Conservation (phyloP, 2,888 invertebrate species). For the Xanthorhoe designata region DNA sequence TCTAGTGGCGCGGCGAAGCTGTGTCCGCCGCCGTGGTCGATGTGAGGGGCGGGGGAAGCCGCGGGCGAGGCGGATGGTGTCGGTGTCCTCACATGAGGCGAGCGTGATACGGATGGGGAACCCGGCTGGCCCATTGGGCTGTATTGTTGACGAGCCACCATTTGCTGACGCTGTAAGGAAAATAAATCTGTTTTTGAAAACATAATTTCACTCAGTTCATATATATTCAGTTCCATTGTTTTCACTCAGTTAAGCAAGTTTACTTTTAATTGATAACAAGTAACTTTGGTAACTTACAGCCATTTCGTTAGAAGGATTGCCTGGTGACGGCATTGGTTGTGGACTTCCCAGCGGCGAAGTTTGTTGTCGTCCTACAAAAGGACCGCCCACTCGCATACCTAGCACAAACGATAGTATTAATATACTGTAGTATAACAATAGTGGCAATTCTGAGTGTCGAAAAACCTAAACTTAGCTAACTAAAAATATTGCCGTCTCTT, state of each 20-base stretch:
- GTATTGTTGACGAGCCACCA: constrained; percentile 81
- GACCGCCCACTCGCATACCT: constrained; percentile 81
- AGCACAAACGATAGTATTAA: constrained; percentile 2
- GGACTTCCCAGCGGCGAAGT: constrained; percentile 82
- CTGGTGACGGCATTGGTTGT: constrained; percentile 81
- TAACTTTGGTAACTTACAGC: constrained; percentile 60
- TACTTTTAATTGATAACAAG: no score
- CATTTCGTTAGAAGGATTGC: constrained; percentile 75
- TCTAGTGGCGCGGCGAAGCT: constrained; percentile 54
- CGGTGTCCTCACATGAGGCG: constrained; percentile 81
- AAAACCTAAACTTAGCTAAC: no score
- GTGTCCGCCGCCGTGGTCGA: constrained; percentile 67
- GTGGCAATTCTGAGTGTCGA: no score
- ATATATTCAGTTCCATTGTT: no score
- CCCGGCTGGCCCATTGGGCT: constrained; percentile 84
- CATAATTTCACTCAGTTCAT: no score
- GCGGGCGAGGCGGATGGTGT: constrained; percentile 74
- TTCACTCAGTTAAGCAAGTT: no score
- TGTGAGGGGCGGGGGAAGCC: constrained; percentile 71
- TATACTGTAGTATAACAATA: no score
- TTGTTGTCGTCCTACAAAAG: constrained; percentile 75
- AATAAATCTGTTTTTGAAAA: background rate
- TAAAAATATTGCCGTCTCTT: no score
- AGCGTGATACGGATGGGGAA: constrained; percentile 84
- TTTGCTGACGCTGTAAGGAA: constrained; percentile 71